phyloP scores from a whole-genome alignment of 92 coral and sea anemone species.

The Phymanthus crucifer region DNA sequence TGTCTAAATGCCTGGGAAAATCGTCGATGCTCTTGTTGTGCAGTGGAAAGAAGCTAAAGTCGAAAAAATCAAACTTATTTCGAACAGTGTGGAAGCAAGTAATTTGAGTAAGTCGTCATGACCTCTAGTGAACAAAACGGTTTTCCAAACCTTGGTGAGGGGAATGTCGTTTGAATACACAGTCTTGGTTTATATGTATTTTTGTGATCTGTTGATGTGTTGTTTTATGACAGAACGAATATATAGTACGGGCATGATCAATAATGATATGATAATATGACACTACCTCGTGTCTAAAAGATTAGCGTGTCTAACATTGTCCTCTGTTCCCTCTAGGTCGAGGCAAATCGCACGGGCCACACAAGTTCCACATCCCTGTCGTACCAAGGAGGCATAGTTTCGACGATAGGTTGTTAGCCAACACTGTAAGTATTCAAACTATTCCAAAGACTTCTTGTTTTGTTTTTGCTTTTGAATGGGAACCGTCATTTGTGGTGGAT shows the following conservation, averaged over 20 bases:
- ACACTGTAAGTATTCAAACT: slow-evolving; percentile 56
- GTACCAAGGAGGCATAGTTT: slow-evolving; percentile 96
- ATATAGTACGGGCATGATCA: neutral
- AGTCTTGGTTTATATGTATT: neutral
- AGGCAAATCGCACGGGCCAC: slow-evolving; percentile 89
- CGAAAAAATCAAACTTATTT: slow-evolving; percentile 6
- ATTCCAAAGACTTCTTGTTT: slow-evolving; percentile 2
- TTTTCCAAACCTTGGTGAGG: neutral
- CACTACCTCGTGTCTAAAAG: neutral
- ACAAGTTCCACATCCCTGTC: slow-evolving; percentile 88
- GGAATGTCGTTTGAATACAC: neutral
- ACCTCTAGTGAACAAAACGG: neutral
- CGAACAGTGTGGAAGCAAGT: neutral
- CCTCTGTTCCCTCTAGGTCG: slow-evolving; percentile 56
- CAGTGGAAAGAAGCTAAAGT: neutral
- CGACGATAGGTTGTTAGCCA: slow-evolving; percentile 86
- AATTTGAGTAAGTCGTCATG: slow-evolving; percentile 2
- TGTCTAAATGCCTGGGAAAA: slow-evolving; percentile 30
- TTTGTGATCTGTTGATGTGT: neutral
- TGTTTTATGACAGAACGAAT: neutral
- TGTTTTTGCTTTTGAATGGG: neutral
- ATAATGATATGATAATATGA: neutral
- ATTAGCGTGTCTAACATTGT: neutral
- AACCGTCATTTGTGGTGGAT: neutral
- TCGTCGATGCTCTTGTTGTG: neutral